These are phyloP conservation scores for Prosopocoilus inquinatus DNA, from an alignment of 2,888 invertebrate species.

Conservation along the genomic window DNA sequence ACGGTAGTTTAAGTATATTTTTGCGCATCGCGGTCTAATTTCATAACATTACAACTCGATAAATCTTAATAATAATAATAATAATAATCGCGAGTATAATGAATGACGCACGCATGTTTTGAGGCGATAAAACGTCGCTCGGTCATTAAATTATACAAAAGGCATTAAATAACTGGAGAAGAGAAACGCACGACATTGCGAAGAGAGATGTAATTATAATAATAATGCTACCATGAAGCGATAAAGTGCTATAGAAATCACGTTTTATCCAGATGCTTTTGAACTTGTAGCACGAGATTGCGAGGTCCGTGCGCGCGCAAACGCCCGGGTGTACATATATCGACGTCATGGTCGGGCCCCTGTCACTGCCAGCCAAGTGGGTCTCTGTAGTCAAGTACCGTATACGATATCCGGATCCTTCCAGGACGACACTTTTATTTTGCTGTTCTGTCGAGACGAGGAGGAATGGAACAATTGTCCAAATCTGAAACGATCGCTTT, in stretches of 20 bases:
- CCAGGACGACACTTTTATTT: neutral
- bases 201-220: too few relatives aligned
- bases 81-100: too few relatives aligned
- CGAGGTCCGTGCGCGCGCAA: neutral
- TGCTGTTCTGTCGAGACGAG: neutral
- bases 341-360: neutral
- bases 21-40: too few relatives aligned
- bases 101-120: too few relatives aligned
- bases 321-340: neutral
- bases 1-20: too few relatives aligned
- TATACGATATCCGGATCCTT: neutral
- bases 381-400: neutral
- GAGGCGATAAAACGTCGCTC: too few relatives aligned
- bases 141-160: too few relatives aligned
- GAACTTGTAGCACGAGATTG: neutral
- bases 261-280: neutral
- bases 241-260: neutral
- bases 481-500: conserved; percentile 79
- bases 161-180: too few relatives aligned
- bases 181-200: too few relatives aligned
- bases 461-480: conserved; percentile 64
- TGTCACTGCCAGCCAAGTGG: neutral
- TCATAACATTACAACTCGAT: too few relatives aligned
- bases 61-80: too few relatives aligned
- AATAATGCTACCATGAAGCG: too few relatives aligned